Percentiles rank a stretch among this genome's conserved stretches.
Evolutionary conservation across 2,888 invertebrate genomes (phyloP).

Genomic region (Melikaiella ostensackeni): DNA sequence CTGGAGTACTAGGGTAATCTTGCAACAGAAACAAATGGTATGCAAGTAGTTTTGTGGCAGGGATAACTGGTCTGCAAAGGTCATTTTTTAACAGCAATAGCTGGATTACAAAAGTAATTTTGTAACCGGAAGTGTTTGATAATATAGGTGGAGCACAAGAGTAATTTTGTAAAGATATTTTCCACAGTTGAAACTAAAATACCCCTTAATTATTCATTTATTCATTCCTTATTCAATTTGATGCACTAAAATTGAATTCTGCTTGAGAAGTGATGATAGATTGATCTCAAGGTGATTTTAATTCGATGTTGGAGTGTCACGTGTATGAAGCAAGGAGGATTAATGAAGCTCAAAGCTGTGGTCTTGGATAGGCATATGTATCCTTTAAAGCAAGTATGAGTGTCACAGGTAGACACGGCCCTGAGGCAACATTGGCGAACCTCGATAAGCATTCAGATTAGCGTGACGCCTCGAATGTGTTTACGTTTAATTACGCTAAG

Average conservation of each 20-base stretch:
- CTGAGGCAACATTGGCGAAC: conserved; percentile 72
- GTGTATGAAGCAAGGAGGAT: neutral
- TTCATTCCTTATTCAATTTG: neutral
- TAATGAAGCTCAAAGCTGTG: conserved; percentile 8
- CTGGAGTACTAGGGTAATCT: neutral
- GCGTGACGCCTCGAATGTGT: conserved; percentile 76
- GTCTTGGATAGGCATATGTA: conserved; percentile 20
- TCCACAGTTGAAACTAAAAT: no score
- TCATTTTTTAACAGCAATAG: no score
- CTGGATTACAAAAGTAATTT: no score
- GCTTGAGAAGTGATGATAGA: neutral
- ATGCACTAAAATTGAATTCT: neutral
- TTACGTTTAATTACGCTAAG: conserved; percentile 77
- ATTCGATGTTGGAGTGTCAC: neutral
- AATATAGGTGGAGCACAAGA: no score
- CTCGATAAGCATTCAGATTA: conserved; percentile 76
- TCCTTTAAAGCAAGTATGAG: conserved; percentile 61
- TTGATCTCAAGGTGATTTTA: neutral
- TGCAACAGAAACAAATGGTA: no score
- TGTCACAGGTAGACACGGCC: conserved; percentile 65
- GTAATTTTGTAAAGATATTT: no score
- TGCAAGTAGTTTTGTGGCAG: no score
- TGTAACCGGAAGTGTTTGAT: no score
- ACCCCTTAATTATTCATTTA: neutral
- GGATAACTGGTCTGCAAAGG: no score